Conservation (phyloP, 2,797 vertebrate genomes). For the Amazona finschi region DNA sequence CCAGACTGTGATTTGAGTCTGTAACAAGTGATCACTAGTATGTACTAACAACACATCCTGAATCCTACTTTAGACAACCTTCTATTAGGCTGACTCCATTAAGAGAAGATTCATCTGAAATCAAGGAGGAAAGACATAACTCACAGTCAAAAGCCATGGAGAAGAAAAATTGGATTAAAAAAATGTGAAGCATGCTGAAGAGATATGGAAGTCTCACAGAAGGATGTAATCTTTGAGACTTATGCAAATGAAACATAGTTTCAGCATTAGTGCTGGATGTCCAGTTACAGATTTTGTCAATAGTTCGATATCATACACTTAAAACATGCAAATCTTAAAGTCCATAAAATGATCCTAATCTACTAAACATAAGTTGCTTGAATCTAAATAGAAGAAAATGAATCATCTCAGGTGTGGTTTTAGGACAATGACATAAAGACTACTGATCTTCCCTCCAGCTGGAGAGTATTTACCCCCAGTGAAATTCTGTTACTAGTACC, state of each 20-base stretch:
- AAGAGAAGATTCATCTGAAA: background rate
- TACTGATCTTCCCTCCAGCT: background rate
- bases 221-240: background rate
- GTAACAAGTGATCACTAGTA: rapidly evolving
- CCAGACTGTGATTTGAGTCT: background rate
- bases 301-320: background rate
- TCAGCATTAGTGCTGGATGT: background rate
- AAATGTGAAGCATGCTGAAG: background rate
- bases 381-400: background rate
- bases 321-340: background rate
- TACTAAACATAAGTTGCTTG: background rate
- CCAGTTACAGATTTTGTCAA: background rate
- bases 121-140: background rate
- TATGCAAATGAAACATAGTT: background rate
- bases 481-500: background rate
- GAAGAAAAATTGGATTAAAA: background rate
- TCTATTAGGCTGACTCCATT: background rate
- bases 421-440: background rate
- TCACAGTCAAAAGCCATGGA: background rate
- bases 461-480: background rate
- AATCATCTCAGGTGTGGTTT: background rate
- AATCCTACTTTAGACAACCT: background rate
- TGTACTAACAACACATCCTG: background rate
- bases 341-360: background rate
- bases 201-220: background rate